These are phyloP conservation scores for Acanthurus tractus DNA, from an alignment of 2,797 vertebrate genomes.

Conservation along the genomic window DNA sequence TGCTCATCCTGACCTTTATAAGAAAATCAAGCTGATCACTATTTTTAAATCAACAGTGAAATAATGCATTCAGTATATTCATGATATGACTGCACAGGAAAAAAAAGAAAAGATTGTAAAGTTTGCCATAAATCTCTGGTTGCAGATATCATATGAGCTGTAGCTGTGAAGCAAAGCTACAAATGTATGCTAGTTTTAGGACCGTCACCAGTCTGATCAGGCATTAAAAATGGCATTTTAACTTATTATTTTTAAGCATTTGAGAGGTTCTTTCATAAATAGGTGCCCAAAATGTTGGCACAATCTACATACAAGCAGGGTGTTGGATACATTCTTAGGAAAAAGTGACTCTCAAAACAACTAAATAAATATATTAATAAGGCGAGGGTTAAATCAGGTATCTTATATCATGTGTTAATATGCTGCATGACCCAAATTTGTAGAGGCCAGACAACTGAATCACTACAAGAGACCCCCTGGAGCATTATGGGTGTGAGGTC, in stretches of 20 bases:
- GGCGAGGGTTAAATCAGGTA: conserved; percentile 56
- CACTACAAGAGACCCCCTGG: conserved; percentile 22
- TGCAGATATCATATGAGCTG: conserved; percentile 9
- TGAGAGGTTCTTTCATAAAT: conserved; percentile 27
- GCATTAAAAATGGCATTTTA: conserved; percentile 18
- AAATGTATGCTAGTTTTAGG: conserved; percentile 8
- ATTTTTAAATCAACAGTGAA: neutral
- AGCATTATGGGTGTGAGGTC: conserved; percentile 18
- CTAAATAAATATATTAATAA: conserved; percentile 60
- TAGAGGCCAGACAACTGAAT: conserved; percentile 24
- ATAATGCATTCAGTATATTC: conserved; percentile 32
- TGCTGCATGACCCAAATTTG: conserved; percentile 22
- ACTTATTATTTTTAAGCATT: conserved; percentile 9
- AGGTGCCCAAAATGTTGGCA: conserved; percentile 39
- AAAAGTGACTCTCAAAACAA: conserved; percentile 42
- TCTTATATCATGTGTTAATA: conserved; percentile 19
- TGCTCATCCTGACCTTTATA: conserved; percentile 5
- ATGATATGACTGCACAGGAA: conserved; percentile 30
- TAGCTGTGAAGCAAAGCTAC: conserved; percentile 21
- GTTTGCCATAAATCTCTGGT: conserved; percentile 15
- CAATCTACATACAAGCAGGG: conserved; percentile 28
- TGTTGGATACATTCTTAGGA: conserved; percentile 61
- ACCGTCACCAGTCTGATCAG: conserved; percentile 17
- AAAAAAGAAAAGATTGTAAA: conserved; percentile 1
- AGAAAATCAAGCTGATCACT: conserved; percentile 8